Evolutionary conservation across 2,888 invertebrate genomes (phyloP).

Genomic region (Drosophila leonis): DNA sequence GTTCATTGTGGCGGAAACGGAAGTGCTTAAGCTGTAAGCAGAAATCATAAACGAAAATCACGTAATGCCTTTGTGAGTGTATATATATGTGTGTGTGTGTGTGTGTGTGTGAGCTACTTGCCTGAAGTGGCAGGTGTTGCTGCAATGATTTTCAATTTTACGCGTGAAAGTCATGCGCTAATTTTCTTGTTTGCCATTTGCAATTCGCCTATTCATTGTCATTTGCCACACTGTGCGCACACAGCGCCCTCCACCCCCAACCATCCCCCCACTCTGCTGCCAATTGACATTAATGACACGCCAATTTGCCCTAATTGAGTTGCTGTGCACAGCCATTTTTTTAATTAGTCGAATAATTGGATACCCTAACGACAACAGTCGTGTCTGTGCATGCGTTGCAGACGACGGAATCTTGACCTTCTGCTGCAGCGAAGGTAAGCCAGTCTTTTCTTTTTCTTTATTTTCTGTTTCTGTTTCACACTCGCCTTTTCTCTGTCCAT

Average conservation of each 20-base stretch:
- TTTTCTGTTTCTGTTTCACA: neutral
- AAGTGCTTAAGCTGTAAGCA: conserved; percentile 77
- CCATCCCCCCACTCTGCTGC: neutral
- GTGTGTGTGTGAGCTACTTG: conserved; percentile 12
- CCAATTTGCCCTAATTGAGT: conserved; percentile 75
- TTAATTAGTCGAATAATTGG: conserved; percentile 65
- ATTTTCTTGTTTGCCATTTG: conserved; percentile 66
- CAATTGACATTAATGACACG: conserved; percentile 79
- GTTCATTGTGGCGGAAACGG: conserved; percentile 71
- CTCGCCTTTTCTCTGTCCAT: neutral
- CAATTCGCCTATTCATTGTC: conserved; percentile 72
- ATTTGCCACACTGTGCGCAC: conserved; percentile 62
- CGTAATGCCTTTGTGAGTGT: conserved; percentile 66
- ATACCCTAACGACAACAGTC: conserved; percentile 19
- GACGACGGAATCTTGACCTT: conserved; percentile 63
- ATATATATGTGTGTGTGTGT: conserved; percentile 13
- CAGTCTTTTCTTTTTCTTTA: conserved; percentile 5
- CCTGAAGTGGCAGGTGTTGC: conserved; percentile 77
- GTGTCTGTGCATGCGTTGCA: conserved; percentile 27
- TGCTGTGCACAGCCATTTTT: conserved; percentile 54
- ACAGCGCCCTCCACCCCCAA: neutral
- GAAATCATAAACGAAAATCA: conserved; percentile 82
- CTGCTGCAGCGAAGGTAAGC: conserved; percentile 21
- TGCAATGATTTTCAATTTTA: conserved; percentile 82
- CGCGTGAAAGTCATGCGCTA: conserved; percentile 78